phyloP scores from a whole-genome alignment of 2,888 invertebrate species.

The Eurytoma adleriae region DNA sequence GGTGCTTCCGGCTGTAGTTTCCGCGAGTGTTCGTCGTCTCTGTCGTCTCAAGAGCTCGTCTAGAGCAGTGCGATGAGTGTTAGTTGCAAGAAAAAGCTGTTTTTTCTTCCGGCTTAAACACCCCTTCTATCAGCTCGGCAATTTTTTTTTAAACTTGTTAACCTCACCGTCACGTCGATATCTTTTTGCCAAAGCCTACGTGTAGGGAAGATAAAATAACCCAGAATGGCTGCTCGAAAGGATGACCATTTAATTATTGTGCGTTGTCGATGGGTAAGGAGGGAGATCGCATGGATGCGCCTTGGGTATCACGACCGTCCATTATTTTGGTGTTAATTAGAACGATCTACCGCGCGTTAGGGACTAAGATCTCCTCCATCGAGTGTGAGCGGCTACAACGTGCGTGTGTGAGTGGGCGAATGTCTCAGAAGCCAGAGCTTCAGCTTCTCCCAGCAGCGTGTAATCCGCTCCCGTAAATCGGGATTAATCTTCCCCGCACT shows the following conservation, averaged over 20 bases:
- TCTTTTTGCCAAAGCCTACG: no score
- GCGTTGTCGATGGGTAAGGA: constrained; percentile 3
- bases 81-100: background rate
- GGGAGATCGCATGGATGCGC: no score
- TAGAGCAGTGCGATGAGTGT: constrained; percentile 4
- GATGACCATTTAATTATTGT: no score
- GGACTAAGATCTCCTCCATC: constrained; percentile 8
- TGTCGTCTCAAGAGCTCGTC: constrained; percentile 29
- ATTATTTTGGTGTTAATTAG: constrained; percentile 63
- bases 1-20: constrained; percentile 20
- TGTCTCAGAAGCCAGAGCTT: constrained; percentile 12
- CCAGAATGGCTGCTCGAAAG: no score
- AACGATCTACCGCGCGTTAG: constrained; percentile 51
- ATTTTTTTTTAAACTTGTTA: background rate
- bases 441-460: constrained; percentile 32
- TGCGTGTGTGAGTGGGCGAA: background rate
- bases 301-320: constrained; percentile 29
- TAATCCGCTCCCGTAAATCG: constrained; percentile 68
- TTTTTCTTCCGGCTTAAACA: constrained; percentile 31
- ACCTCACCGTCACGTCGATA: no score
- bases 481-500: constrained; percentile 67
- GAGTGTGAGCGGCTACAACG: constrained; percentile 5
- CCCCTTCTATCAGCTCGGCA: background rate
- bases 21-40: constrained; percentile 9
- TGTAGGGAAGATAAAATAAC: no score